Evolutionary conservation across 2,797 vertebrate genomes (phyloP).

Genomic region (Neolamprologus multifasciatus): DNA sequence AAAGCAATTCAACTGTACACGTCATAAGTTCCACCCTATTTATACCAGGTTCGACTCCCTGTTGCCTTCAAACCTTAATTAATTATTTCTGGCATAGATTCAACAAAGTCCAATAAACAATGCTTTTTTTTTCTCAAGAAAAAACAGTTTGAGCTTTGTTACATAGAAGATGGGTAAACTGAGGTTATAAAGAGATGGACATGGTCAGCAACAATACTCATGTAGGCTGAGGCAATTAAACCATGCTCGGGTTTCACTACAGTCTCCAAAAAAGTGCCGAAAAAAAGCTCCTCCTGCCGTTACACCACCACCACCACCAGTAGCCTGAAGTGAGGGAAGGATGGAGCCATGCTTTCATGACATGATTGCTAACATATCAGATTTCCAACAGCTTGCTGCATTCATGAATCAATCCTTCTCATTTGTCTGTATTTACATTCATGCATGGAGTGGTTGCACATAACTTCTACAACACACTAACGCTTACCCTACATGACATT

Average conservation of each 20-base stretch:
- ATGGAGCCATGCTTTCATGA: not conserved
- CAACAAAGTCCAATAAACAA: not conserved
- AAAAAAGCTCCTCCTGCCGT: not conserved
- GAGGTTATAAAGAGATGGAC: not conserved
- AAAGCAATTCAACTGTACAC: not conserved
- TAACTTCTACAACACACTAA: not conserved
- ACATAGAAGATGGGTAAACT: not conserved
- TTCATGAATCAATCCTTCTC: not conserved
- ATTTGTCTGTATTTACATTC: not conserved
- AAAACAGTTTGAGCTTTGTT: not conserved
- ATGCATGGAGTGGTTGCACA: not conserved
- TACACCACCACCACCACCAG: not conserved
- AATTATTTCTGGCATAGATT: not conserved
- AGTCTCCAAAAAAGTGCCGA: fast-evolving
- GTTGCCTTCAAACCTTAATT: not conserved
- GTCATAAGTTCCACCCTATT: not conserved
- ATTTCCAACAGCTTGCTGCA: not conserved
- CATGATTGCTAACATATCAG: not conserved
- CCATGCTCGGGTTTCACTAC: not conserved
- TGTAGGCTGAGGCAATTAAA: not conserved
- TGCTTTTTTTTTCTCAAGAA: not conserved
- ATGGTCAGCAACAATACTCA: not conserved
- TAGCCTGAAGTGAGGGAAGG: not conserved
- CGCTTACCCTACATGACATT: not conserved
- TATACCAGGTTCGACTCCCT: not conserved